Evolutionary conservation across 2,113 vertebrate genomes (phyloP).

Genomic region (Hippocampus zosterae): DNA sequence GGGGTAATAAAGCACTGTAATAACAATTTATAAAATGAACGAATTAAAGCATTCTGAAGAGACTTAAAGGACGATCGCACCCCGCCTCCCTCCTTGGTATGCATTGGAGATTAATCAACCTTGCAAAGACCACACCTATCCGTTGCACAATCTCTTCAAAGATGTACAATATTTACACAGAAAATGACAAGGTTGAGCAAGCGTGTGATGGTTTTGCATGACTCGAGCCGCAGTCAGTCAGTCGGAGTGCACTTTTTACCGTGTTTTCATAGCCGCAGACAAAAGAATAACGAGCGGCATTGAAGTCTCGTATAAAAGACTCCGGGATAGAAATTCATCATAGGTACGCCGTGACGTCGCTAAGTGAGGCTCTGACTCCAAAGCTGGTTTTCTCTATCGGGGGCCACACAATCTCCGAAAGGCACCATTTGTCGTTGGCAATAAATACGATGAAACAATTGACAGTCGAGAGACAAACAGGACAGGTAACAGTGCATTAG

Average conservation of each 20-base stretch:
- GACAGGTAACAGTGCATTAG: conserved; percentile 63
- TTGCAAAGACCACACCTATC: conserved; percentile 46
- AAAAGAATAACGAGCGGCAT: conserved; percentile 8
- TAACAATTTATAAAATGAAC: not conserved
- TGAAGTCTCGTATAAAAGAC: not conserved
- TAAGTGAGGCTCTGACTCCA: conserved; percentile 30
- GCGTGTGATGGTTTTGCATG: conserved; percentile 62
- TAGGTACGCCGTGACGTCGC: conserved; percentile 3
- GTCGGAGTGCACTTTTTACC: conserved; percentile 28
- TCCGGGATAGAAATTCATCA: not conserved
- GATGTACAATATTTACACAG: conserved; percentile 32
- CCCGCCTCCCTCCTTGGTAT: conserved; percentile 16
- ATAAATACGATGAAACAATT: conserved; percentile 57
- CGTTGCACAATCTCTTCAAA: conserved; percentile 34
- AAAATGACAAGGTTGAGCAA: conserved; percentile 44
- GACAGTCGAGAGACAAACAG: conserved; percentile 53
- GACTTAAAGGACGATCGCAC: conserved; percentile 15
- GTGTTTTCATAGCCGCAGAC: conserved; percentile 37
- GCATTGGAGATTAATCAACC: conserved; percentile 36
- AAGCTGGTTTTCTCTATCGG: conserved; percentile 18
- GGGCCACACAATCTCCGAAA: conserved; percentile 29
- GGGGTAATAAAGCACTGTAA: not conserved
- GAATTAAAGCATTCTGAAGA: not conserved
- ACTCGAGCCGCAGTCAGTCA: conserved; percentile 23
- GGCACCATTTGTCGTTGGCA: conserved; percentile 32